Conservation (phyloP, 2,113 vertebrate species). For the Catagonus wagneri region DNA sequence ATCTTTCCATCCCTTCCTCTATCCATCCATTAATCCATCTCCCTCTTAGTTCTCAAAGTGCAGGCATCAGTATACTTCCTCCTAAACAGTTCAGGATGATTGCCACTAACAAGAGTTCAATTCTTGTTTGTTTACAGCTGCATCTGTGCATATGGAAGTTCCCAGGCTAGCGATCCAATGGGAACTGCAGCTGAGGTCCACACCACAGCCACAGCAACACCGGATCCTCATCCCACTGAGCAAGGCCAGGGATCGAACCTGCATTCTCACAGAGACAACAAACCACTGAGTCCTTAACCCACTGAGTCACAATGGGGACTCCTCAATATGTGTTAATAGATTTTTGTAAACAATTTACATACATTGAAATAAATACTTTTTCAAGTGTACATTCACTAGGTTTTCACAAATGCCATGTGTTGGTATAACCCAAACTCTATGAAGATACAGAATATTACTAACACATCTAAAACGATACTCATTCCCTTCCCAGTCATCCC, state of each 20-base stretch:
- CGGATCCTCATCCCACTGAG: no score
- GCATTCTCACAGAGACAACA: no score
- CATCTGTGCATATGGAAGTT: no score
- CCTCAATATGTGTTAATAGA: not conserved
- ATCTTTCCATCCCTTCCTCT: not conserved
- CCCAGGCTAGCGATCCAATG: no score
- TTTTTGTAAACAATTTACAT: not conserved
- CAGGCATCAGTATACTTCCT: not conserved
- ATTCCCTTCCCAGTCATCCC: not conserved
- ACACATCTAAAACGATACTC: not conserved
- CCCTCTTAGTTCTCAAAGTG: constrained; percentile 12
- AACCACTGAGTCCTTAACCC: no score
- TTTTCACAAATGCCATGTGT: not conserved
- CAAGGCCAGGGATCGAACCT: no score
- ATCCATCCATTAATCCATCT: not conserved
- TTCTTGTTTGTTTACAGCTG: not conserved
- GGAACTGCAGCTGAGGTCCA: no score
- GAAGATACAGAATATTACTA: not conserved
- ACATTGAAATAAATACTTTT: not conserved
- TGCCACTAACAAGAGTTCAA: not conserved
- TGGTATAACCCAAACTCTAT: not conserved
- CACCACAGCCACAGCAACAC: no score
- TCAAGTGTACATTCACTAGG: not conserved
- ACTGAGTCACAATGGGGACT: no score
- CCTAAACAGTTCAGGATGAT: not conserved